Evolutionary conservation across 2,888 invertebrate species (phyloP).

Genomic region (Xestobium rufovillosum): DNA sequence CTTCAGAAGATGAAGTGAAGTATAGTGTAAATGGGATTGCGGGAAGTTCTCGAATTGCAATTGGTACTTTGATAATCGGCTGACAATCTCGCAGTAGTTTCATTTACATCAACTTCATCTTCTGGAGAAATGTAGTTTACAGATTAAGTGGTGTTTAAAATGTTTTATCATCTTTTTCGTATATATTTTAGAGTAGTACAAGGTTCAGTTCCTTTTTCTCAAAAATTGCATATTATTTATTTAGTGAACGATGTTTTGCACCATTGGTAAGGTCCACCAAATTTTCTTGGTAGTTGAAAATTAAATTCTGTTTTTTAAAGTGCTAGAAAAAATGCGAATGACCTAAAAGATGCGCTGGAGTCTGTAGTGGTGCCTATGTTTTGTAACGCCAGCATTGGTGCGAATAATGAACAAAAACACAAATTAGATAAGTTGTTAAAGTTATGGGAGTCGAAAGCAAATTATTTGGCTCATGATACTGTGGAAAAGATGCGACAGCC

Average conservation of each 20-base stretch:
- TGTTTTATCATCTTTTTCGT: too few species aligned
- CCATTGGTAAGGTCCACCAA: conserved; percentile 72
- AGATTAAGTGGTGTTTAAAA: too few species aligned
- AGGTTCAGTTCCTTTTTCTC: conserved; percentile 68
- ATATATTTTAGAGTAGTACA: conserved; percentile 59
- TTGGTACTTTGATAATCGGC: too few species aligned
- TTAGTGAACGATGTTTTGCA: conserved; percentile 97
- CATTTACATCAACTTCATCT: not conserved
- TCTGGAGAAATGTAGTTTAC: too few species aligned
- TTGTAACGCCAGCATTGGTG: conserved; percentile 83
- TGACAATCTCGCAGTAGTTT: too few species aligned
- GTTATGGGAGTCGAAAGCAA: conserved; percentile 94
- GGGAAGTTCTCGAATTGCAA: too few species aligned
- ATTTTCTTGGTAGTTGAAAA: conserved; percentile 32
- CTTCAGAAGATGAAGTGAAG: conserved; percentile 2
- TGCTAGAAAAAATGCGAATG: conserved; percentile 90
- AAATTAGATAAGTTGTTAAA: conserved; percentile 90
- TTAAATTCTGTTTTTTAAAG: conserved; percentile 53
- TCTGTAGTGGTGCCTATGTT: conserved; percentile 97
- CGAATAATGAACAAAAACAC: conserved; percentile 78
- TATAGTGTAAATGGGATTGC: too few species aligned
- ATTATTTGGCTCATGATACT: conserved; percentile 75
- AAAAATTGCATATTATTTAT: conserved; percentile 96
- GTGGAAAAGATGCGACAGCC: conserved; percentile 85
- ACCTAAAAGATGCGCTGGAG: conserved; percentile 88